Base-by-base conservation (phyloP, 2,888 invertebrate species). In the Germaria angustata region DNA sequence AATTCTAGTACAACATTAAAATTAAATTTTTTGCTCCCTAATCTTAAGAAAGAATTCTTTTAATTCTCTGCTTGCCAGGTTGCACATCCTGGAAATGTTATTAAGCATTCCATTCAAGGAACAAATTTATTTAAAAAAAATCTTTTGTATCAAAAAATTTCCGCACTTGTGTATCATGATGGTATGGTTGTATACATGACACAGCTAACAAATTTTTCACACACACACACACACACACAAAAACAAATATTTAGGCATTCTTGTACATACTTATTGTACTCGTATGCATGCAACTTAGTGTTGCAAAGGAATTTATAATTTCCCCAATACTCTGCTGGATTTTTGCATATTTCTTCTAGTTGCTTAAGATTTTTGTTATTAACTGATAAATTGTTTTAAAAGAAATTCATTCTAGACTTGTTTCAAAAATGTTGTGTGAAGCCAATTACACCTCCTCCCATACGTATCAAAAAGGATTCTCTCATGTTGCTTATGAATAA, bases 161-260 rank as follows among this genome's bases (percentile, higher is more conserved):
- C 65, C 41, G 49, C 72, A 72, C 57, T 65, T 79, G 66, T 72
- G 57, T 76, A 59, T 53, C 66, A 61, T 66, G 71, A 53, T 76
- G 71, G 59, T 76, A 66, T 76, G 69, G 71, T 46, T 65, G 63
- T 22, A 9, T 41, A 76, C 68, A 75, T 65, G 71, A 57, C 41
- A 57, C 44, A 65, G 41, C 65, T 66, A 69, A 69, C 34, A 41
- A 76, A 22, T 22, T 59, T 44, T 22, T 0, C 32, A 11, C n/a
- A 24, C 15, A 13, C 15, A 7, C 6, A 39, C 15, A 51, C 22
- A 39, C 22, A 22, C 17, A 3, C 28, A 41, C 28, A 34, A n/a
- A 20, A n/a, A 34, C 17, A 15, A 32, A 55, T 32, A 7, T 34
- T 22, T 34, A 36, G 2, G 6, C 36, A 20, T 36, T 34, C 34